Evolutionary conservation across 2,888 invertebrate genomes (phyloP).

Genomic region (Eutolmus rufibarbis): DNA sequence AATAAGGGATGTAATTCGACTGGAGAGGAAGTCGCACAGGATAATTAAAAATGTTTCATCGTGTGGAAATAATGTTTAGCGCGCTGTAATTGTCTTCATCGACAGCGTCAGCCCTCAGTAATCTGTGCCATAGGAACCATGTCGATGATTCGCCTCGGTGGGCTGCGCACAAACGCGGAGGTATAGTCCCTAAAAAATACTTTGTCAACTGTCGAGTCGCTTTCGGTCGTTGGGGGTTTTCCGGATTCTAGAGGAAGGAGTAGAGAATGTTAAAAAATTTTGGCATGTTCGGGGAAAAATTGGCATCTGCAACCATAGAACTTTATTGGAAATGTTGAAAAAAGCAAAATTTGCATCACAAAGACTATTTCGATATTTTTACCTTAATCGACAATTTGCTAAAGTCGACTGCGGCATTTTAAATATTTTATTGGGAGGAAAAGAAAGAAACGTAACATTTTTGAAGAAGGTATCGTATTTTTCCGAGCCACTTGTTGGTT

Average conservation of each 20-base stretch:
- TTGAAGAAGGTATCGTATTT: not conserved
- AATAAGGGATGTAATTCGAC: conserved; percentile 24
- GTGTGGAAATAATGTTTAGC: conserved; percentile 43
- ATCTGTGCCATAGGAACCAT: not conserved
- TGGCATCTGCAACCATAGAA: not conserved
- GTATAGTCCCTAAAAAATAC: not conserved
- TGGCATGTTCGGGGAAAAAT: not conserved
- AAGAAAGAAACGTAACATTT: not conserved
- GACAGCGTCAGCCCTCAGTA: not conserved
- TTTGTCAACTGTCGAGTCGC: not conserved
- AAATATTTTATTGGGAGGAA: not conserved
- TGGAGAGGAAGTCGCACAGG: conserved; percentile 40
- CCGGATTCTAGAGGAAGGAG: not conserved
- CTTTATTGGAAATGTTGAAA: not conserved
- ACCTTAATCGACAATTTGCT: not conserved
- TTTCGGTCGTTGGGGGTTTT: not conserved
- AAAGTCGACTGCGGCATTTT: not conserved
- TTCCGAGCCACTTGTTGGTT: not conserved
- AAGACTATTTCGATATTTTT: not conserved
- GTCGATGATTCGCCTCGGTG: not conserved
- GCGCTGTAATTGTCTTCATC: conserved; percentile 25
- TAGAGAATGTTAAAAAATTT: not conserved
- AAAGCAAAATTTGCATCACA: not conserved
- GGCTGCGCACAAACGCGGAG: not conserved
- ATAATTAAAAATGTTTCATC: conserved; percentile 45